Percentiles rank a stretch among this genome's conserved stretches.
phyloP scores from a whole-genome alignment of 37 sponge, comb jelly and placozoan species.

The Dysidea cf. avara region DNA sequence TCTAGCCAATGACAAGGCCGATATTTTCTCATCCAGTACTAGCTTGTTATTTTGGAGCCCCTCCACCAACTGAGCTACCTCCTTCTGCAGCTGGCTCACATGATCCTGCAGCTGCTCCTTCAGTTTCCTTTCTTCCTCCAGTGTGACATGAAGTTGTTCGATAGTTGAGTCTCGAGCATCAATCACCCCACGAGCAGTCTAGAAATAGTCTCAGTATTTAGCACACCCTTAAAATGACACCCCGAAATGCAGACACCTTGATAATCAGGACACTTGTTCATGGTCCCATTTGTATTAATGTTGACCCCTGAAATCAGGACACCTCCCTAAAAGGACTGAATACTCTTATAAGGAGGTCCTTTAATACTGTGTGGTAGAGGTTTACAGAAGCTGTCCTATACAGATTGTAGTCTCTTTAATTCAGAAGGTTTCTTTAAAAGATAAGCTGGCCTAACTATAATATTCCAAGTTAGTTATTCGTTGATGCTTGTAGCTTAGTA shows the following conservation, averaged over 20 bases:
- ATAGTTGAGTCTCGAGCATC: constrained; percentile 64
- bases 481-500: too few relatives aligned
- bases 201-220: background rate
- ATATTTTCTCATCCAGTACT: constrained; percentile 74
- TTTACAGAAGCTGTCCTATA: too few relatives aligned
- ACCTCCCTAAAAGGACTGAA: background rate
- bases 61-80: constrained; percentile 17
- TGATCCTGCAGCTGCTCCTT: constrained; percentile 48
- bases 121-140: constrained; percentile 21
- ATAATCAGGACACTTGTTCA: too few relatives aligned
- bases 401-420: too few relatives aligned
- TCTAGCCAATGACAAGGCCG: constrained; percentile 50
- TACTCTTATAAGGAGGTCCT: background rate
- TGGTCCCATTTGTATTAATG: too few relatives aligned
- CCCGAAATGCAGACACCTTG: background rate
- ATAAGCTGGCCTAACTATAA: too few relatives aligned
- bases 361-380: too few relatives aligned
- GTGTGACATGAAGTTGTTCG: constrained; percentile 24
- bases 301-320: too few relatives aligned
- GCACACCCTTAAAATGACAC: background rate
- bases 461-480: too few relatives aligned
- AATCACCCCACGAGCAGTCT: constrained; percentile 60
- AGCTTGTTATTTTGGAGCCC: constrained; percentile 30
- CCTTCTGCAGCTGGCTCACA: constrained; percentile 40
- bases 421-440: too few relatives aligned